Base-by-base conservation (phyloP, 2,888 invertebrate species). In the Dromius quadrimaculatus region DNA sequence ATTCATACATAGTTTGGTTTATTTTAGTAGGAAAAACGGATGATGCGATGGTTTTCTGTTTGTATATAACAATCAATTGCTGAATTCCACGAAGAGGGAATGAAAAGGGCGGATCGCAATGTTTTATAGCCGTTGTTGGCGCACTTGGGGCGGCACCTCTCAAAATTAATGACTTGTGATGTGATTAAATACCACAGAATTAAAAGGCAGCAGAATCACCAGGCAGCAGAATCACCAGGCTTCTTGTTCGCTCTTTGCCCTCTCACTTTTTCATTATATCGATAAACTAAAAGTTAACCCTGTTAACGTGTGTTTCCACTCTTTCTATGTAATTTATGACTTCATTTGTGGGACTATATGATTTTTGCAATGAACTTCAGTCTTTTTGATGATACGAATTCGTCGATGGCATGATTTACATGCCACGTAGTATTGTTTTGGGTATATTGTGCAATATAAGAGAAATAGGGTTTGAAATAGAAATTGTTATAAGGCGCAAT, bases 31-130 rank as follows among this genome's bases (percentile, higher is more conserved):
- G 66, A 66, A 66, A 66, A 66, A 66, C 66, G 66, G 32, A 23
- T 23, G 65, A 54, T 59, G 59, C 34, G 34, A 59, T 66, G 66
- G 54, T 66, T 66, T 66, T 66, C 66, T 68, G 59, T 68, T 68
- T 68, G 68, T 66, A 66, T 70, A 70, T 62, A 70, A 70, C 70
- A 70, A 70, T 62, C 70, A 70, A 70, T 70, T 70, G 62, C 62
- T 62, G 70, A 62, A 62, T 70, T 70, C 70, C 61, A 62, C 47
- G 19, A 34, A 36, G 34, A 32, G 43, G 47, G 70, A 70, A 70
- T 70, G 70, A 70, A 70, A 70, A 70, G 70, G 70, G 70, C 70
- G 70, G 70, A 62, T 28, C 61, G 23, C 6, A 38, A 61, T 62
- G 61, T 61, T 70, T 70, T 70, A 62, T 62, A 19, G 70, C 9